Evolutionary conservation across 2,888 invertebrate species (phyloP), one percentile per base, ranked within the genome.

Genomic region (Amphipoea oculea): DNA sequence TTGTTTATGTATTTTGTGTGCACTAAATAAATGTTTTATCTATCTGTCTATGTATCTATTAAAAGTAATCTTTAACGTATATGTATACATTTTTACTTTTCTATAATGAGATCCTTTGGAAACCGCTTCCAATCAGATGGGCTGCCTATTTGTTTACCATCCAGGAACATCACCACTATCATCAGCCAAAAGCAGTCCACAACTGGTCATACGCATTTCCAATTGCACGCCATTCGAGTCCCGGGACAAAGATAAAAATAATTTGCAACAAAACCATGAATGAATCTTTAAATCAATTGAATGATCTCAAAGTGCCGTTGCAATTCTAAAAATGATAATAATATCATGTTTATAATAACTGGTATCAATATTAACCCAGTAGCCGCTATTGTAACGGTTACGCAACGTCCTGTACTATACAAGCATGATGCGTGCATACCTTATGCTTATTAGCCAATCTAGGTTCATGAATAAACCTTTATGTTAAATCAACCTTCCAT

Each of bases 391-490:
- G 36, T 75, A 71, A 73, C 2, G 14, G 51, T 51, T 76, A 51
- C 11, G 9, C 11, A 63, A 63, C 42, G 5, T n/a, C n/a, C 36
- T 23, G 4, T 48, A 20, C 60, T 51, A 76, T n/a, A n/a, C 48
- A 60, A 14, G 40, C 48, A 2, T n/a, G 6, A 62, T 11, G 48
- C 9, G 12, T 68, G 20, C 20, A n/a, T 48, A 60, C 20, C 20
- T 20, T 29, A 51, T 60, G 23, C 29, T 42, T 66, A 77, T n/a
- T 57, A 57, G n/a, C 17, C 42, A 40, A 5, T 51, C 40, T 62
- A 17, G 68, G 45, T 12, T 68, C 57, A 57, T 78, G 48, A 78
- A 67, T 78, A 78, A 42, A n/a, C 36, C 65, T 76, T 76, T 57
- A 76, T 23, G 54, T 45, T 66, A 57, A 45, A 57, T 66, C n/a